Evolutionary conservation across 2,113 vertebrate genomes (phyloP).

Genomic region (Paracanthobrama guichenoti): DNA sequence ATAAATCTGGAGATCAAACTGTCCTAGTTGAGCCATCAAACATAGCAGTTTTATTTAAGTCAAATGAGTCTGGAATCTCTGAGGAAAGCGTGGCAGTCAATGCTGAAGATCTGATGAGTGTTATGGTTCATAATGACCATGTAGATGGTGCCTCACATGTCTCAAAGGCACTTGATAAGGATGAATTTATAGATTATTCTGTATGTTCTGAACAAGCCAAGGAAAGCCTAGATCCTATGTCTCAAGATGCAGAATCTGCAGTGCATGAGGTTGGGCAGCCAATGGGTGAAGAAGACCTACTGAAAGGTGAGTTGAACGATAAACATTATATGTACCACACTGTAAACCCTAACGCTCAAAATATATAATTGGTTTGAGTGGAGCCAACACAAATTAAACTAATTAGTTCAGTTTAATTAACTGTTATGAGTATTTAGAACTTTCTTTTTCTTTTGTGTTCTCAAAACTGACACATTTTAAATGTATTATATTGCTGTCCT

Average conservation of each 20-base stretch:
- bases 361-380: too few species aligned
- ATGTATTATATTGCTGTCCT: too few species aligned
- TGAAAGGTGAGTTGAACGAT: slow-evolving; percentile 40
- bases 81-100: background rate
- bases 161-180: background rate
- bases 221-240: background rate
- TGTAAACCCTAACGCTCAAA: too few species aligned
- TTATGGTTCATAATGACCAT: background rate
- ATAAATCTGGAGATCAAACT: slow-evolving; percentile 7
- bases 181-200: background rate
- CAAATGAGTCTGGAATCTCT: background rate
- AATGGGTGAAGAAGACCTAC: background rate
- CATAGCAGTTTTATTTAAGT: background rate
- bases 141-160: slow-evolving; percentile 7
- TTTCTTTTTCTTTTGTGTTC: too few species aligned
- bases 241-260: background rate
- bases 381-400: too few species aligned
- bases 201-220: background rate
- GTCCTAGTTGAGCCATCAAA: background rate
- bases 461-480: too few species aligned
- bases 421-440: too few species aligned
- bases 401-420: too few species aligned
- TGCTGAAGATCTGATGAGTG: slow-evolving; percentile 9
- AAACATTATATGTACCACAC: too few species aligned
- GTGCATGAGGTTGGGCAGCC: background rate